Base-by-base conservation (phyloP, 1,140 invertebrate species). In the Physella acuta region DNA sequence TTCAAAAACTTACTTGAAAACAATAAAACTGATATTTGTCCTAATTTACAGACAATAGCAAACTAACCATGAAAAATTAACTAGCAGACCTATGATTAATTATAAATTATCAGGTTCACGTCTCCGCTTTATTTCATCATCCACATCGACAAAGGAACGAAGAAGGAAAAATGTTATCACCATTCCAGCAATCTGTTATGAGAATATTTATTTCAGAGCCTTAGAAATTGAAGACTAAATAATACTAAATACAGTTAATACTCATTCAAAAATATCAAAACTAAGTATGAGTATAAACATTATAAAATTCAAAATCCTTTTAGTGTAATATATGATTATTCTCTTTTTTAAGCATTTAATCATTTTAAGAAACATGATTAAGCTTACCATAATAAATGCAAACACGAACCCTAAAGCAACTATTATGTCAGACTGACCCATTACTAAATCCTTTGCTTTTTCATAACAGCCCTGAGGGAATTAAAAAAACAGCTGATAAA, bases 351-450 rank as follows among this genome's bases (percentile, higher is more conserved):
- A 8, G 24, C 26, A 52, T 24, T 11, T 20, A 39, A 30, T 16
- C 4, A 53, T 30, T 24, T 20, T 37, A 16, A 68, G 5, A 34
- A 8, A 36, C 37, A 11, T 55, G 33, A 60, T 0, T n/a, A 28
- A 14, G 71, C 76, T 72, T 68, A 78, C 76, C 73, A 78, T 58
- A 34, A 69, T 65, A 34, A 78, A 73, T 37, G 72, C 75, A 62
- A 78, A 78, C 4, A 74, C 68, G 71, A 78, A 78, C n/a, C 74
- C 70, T 20, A 75, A 64, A 53, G 72, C 76, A 8, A 78, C 36
- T 28, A 78, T 59, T 16, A 75, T 66, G 24, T 71, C 58, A 20
- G 76, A 70, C n/a, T 75, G 73, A 4, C 71, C 63, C 1, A 66
- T 28, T 14, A 78, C 37, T 56, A 74, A 65, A 2, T 71, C 56